Evolutionary conservation across 2,888 invertebrate species (phyloP), one percentile per base, ranked within the genome.

Genomic region (Eupeodes latifasciatus): DNA sequence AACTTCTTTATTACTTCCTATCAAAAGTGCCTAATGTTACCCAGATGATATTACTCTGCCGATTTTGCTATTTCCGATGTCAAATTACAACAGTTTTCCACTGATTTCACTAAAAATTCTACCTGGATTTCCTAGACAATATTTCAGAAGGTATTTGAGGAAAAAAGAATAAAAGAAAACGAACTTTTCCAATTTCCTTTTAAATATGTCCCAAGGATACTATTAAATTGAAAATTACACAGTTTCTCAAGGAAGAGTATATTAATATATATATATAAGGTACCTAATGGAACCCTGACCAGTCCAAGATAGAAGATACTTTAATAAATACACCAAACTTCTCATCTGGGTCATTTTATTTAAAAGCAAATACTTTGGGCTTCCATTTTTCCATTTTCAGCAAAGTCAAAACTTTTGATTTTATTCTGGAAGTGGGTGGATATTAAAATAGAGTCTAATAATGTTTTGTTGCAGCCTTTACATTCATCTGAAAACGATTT

Each of bases 161-260:
- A 59, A 49, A 51, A n/a, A 44, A n/a, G 5, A 36, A 27, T 44
- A 36, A 74, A 55, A 47, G 69, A 64, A 86, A 85, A 80, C 55
- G 72, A 87, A 83, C 83, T 87, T 87, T 87, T 87, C 87, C 87
- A 87, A 87, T 87, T 87, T 87, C 84, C 83, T 83, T 77, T 87
- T 77, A 87, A 87, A 87, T 87, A 80, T 87, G 83, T 87, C 87
- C 87, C 87, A 84, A 67, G 87, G 83, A 87, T 87, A 74, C 74
- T 74, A 84, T 87, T 87, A 87, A 83, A 76, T 83, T 87, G 83
- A 77, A 87, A 83, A 87, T 87, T 84, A 87, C 87, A 87, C 80
- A 77, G 72, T 80, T 77, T 44, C 27, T 27, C 62, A 87, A 82
- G 77, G 72, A 40, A 59, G 80, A 84, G 79, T 83, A 69, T 86